Evolutionary conservation across 92 coral and sea anemone genomes (phyloP).

Genomic region (Porites evermanni): DNA sequence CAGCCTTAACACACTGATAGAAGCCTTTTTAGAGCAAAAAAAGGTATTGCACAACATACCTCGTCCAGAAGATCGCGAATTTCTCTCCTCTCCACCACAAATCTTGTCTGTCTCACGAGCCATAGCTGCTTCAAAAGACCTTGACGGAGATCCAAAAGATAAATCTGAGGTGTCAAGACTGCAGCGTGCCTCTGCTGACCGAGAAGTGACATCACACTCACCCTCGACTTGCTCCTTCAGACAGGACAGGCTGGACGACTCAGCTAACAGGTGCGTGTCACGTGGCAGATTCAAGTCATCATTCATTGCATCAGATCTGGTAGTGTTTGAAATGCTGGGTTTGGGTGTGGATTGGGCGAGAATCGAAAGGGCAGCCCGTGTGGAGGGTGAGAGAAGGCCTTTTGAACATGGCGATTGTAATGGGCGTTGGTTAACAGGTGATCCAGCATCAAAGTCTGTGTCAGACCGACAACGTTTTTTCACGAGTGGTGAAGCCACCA

Average conservation of each 20-base stretch:
- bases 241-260: background rate
- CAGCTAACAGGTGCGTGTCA: background rate
- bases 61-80: constrained; percentile 27
- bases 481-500: background rate
- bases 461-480: background rate
- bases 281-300: background rate
- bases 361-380: constrained; percentile 8
- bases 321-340: background rate
- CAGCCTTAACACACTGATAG: no score
- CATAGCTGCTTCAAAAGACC: constrained; percentile 73
- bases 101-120: constrained; percentile 63
- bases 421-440: background rate
- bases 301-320: background rate
- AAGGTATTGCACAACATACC: background rate
- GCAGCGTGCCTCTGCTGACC: background rate
- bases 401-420: background rate
- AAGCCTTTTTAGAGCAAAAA: no score
- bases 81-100: constrained; percentile 9
- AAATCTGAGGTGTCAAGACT: constrained; percentile 21
- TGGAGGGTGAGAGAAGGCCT: constrained; percentile 23
- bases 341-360: constrained; percentile 71
- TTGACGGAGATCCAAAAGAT: constrained; percentile 62
- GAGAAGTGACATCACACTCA: background rate
- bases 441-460: background rate
- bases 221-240: background rate